Evolutionary conservation across 2,888 invertebrate genomes (phyloP).

Genomic region (Perithous albicinctus): DNA sequence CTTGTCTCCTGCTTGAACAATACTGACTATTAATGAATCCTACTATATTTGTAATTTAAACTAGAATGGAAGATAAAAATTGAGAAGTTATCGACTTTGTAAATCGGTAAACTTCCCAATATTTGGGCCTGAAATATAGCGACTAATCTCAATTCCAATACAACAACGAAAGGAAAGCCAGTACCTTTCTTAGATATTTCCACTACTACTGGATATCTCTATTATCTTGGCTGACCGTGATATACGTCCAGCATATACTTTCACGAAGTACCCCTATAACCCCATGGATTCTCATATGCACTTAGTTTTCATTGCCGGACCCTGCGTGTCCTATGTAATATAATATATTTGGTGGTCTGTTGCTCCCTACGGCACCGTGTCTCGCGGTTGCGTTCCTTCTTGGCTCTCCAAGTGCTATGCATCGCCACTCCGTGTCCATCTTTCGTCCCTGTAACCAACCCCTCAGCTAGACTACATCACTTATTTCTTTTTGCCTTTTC

Average conservation of each 20-base stretch:
- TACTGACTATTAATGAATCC: not conserved
- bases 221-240: constrained; percentile 69
- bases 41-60: too few relatives aligned
- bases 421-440: constrained; percentile 44
- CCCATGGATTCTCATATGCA: constrained; percentile 84
- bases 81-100: not conserved
- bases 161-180: constrained; percentile 30
- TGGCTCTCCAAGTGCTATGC: constrained; percentile 54
- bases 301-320: constrained; percentile 84
- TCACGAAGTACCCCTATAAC: constrained; percentile 68
- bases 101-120: constrained; percentile 4
- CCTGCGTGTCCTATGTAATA: constrained; percentile 81
- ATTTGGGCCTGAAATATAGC: constrained; percentile 1
- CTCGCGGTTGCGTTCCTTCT: constrained; percentile 75
- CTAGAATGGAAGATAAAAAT: not conserved
- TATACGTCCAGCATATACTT: constrained; percentile 68
- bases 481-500: constrained; percentile 3
- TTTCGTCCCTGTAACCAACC: constrained; percentile 6
- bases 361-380: constrained; percentile 81
- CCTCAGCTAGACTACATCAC: not conserved
- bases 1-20: not conserved
- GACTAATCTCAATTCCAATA: constrained; percentile 4
- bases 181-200: constrained; percentile 46
- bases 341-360: constrained; percentile 83
- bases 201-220: constrained; percentile 57